These are phyloP conservation scores for Heliconius himera DNA, from an alignment of 1,140 invertebrate genomes.

Conservation along the genomic window DNA sequence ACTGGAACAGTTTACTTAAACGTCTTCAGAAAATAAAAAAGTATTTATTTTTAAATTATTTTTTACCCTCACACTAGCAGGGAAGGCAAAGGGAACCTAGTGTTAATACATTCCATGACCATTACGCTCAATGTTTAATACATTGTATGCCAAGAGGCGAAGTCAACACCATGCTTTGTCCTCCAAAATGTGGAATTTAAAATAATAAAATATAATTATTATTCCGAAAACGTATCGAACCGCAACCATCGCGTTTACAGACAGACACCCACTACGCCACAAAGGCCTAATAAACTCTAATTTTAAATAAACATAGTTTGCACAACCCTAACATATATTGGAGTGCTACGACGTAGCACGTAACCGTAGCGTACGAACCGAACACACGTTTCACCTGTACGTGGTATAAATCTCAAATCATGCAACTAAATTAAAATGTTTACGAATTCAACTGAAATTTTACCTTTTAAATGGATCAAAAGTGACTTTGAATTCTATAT, in stretches of 20 bases:
- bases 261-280: too few species aligned
- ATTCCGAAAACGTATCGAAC: neutral
- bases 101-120: neutral
- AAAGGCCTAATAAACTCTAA: too few species aligned
- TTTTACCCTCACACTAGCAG: neutral
- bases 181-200: neutral
- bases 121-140: neutral
- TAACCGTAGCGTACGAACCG: neutral
- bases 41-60: too few species aligned
- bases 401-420: slow-evolving; percentile 5
- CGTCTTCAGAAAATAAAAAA: too few species aligned
- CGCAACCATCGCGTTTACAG: neutral
- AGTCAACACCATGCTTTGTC: neutral
- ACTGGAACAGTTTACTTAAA: too few species aligned
- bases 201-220: neutral
- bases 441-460: neutral
- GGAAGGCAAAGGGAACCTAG: neutral
- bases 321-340: neutral
- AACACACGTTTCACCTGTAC: neutral
- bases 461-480: neutral
- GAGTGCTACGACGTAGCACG: slow-evolving; percentile 7
- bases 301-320: too few species aligned
- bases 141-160: neutral
- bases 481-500: neutral
- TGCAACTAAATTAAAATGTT: neutral